Base-by-base conservation (phyloP, 2,113 vertebrate genomes). In the Chaetodon auriga region DNA sequence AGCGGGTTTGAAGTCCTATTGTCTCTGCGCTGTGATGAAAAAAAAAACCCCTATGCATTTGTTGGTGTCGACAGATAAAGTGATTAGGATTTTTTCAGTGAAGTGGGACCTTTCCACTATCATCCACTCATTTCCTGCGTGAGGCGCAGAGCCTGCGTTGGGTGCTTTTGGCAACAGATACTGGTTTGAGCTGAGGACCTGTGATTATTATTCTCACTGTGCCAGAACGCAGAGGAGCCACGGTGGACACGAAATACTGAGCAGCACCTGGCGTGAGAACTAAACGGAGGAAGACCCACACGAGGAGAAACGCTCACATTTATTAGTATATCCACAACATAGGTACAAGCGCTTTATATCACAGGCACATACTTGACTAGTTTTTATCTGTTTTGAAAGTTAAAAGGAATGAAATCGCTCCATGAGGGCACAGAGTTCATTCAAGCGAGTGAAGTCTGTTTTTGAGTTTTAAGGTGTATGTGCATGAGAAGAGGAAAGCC, bases 181-280 rank as follows among this genome's bases (percentile, higher is more conserved):
- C 62, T 35, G 57, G 81, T 79, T 78, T 46, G 60, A 90, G 72
- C 61, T 14, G 69, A 83, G 79, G 53, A 78, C 81, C 84, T 85
- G 51, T 75, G 88, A 78, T 89, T 90, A 83, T 93, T 89, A 81
- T 87, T 88, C 88, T 77, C 80, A 51, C 88, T 69, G 65, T 72
- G 89, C 90, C 88, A 82, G 79, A 81, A 80, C 64, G 74, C 76
- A 78, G 85, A 68, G 73, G 84, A 84, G 86, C 66, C 71, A 21
- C 41, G 30, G 70, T 66, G 82, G 87, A 86, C 85, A 71, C 78
- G 72, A 91, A 91, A 93, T 66, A 88, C 82, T 23, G 74, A 83
- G 84, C 84, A 83, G 87, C 95, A 92, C 93, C 94, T 93, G 95
- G 89, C 83, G 85, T 86, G 82, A 48, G 69, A 87, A 84, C 87